phyloP scores from a whole-genome alignment of 2,113 vertebrate genomes.

The Lagopus muta region DNA sequence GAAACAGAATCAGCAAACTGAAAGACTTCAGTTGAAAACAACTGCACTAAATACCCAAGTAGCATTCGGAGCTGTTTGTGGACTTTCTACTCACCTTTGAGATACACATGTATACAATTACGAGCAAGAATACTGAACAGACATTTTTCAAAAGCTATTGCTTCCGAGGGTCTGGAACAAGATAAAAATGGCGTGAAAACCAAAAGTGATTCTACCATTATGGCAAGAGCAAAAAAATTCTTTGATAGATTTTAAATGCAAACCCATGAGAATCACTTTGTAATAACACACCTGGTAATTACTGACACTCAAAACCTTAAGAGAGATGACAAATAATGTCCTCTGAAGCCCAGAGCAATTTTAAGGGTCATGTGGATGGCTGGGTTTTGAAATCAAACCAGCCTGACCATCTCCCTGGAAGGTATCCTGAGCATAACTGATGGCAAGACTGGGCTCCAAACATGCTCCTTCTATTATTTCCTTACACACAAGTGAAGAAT shows the following conservation, averaged over 20 bases:
- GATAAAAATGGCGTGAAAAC: neutral
- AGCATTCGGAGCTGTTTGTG: neutral
- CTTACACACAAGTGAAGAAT: neutral
- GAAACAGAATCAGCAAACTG: neutral
- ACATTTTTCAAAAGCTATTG: neutral
- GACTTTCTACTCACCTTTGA: neutral
- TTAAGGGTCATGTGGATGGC: too few species aligned
- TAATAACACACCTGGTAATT: neutral
- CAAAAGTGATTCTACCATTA: neutral
- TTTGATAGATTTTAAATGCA: neutral
- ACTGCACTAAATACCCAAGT: neutral
- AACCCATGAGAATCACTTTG: neutral
- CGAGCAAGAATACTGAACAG: neutral
- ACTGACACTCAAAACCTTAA: neutral
- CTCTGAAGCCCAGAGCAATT: neutral
- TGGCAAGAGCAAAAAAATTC: neutral
- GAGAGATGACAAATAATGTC: too few species aligned
- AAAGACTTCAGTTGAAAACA: neutral
- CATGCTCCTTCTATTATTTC: neutral
- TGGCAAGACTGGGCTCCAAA: neutral
- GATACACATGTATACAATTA: fast-evolving
- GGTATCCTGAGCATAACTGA: neutral
- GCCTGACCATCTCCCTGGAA: neutral
- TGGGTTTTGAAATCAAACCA: neutral
- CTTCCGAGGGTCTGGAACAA: neutral